phyloP scores from a whole-genome alignment of 2,797 vertebrate species.

The Syncerus caffer region DNA sequence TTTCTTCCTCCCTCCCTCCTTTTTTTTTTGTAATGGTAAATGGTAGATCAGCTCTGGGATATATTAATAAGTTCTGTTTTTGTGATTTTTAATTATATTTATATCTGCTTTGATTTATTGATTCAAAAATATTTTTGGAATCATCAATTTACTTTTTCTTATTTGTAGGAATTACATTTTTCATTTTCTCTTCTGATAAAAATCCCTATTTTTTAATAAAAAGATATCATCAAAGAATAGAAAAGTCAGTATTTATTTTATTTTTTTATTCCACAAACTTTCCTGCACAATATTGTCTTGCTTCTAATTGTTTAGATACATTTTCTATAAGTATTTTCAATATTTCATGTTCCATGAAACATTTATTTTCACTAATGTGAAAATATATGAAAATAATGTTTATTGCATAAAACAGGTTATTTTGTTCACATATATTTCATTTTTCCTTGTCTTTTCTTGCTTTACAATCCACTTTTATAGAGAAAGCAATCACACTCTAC shows the following conservation, averaged over 20 bases:
- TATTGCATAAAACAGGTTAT: not conserved
- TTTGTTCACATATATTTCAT: not conserved
- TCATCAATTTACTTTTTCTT: not conserved
- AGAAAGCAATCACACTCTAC: not conserved
- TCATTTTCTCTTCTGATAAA: not conserved
- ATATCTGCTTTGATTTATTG: not conserved
- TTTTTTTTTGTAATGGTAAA: not conserved
- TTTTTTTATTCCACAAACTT: not conserved
- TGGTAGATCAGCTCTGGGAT: not conserved
- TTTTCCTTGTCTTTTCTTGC: not conserved
- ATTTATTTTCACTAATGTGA: not conserved
- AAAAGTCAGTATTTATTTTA: not conserved
- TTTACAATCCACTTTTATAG: not conserved
- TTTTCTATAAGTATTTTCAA: not conserved
- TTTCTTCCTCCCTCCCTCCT: not conserved
- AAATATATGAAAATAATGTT: not conserved
- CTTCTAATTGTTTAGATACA: not conserved
- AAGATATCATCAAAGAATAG: not conserved
- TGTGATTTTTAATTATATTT: not conserved
- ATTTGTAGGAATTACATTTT: slow-evolving; percentile 13
- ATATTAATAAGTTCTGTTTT: not conserved
- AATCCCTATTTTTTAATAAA: not conserved
- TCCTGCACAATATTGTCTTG: not conserved
- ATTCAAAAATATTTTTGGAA: not conserved
- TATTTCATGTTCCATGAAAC: not conserved